Evolutionary conservation across 2,888 invertebrate genomes (phyloP).

Genomic region (Archips crataeganus): DNA sequence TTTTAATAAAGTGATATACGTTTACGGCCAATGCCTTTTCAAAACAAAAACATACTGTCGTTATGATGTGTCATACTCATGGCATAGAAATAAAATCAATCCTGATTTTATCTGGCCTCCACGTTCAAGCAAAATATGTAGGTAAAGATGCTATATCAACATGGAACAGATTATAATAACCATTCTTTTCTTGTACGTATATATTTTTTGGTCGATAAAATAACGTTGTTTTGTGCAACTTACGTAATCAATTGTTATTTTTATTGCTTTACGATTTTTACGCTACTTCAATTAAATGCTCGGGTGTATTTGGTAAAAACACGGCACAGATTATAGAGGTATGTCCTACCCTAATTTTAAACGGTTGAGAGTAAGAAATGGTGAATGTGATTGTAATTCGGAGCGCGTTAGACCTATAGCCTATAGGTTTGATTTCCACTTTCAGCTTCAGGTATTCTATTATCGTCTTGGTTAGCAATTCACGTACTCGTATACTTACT

Average conservation of each 20-base stretch:
- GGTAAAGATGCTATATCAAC: background rate
- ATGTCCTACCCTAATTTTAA: no score
- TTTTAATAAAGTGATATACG: background rate
- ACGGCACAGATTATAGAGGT: no score
- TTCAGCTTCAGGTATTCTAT: background rate
- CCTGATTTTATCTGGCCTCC: background rate
- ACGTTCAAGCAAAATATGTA: background rate
- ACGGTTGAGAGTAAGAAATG: no score
- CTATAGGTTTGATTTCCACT: no score
- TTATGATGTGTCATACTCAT: background rate
- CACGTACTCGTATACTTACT: constrained; percentile 5
- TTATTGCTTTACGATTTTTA: no score
- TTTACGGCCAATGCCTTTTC: background rate
- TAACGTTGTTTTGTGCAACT: no score
- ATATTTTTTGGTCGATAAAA: background rate
- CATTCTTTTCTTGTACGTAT: no score
- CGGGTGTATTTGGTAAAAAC: no score
- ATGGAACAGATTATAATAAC: background rate
- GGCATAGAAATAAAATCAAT: background rate
- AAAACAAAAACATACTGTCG: background rate
- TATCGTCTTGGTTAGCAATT: background rate
- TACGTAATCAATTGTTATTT: no score
- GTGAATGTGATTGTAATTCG: no score
- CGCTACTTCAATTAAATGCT: no score
- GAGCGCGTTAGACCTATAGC: no score